Conservation (phyloP, 2,888 invertebrate genomes). For the Acanthosepion lycidas region DNA sequence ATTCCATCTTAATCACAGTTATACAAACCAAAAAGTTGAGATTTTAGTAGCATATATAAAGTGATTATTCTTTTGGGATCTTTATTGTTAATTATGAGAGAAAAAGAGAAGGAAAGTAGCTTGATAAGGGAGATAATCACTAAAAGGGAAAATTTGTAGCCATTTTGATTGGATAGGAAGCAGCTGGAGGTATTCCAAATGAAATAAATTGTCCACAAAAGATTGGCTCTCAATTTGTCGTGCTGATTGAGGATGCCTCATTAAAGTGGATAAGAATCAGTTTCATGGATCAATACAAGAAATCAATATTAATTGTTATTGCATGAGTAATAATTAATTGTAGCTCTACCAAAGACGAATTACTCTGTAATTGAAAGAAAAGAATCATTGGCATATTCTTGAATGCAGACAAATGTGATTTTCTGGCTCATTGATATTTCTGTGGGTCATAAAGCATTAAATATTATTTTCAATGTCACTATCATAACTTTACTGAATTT, state of each 20-base stretch:
- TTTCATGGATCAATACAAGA: slow-evolving; percentile 25
- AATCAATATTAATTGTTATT: slow-evolving; percentile 33
- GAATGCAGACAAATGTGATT: background rate
- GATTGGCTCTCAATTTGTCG: background rate
- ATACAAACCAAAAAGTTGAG: background rate
- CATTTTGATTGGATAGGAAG: background rate
- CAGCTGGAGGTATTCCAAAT: background rate
- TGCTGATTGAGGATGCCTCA: background rate
- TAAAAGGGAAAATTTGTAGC: background rate
- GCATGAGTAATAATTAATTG: slow-evolving; percentile 7
- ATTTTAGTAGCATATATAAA: background rate
- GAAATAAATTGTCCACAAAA: slow-evolving; percentile 22
- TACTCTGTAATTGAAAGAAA: background rate
- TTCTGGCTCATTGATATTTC: background rate
- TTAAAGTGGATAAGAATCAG: slow-evolving; percentile 1
- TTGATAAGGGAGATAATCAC: no score
- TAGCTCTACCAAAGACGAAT: background rate
- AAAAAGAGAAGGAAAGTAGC: background rate
- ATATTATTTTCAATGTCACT: background rate
- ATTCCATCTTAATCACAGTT: no score
- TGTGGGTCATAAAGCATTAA: background rate
- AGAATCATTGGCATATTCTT: background rate
- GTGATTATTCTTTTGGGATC: background rate
- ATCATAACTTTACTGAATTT: background rate
- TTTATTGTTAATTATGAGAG: no score